Evolutionary conservation across 2,888 invertebrate genomes (phyloP), one percentile per base, ranked within the genome.

Genomic region (Didymodactylos carnosus): DNA sequence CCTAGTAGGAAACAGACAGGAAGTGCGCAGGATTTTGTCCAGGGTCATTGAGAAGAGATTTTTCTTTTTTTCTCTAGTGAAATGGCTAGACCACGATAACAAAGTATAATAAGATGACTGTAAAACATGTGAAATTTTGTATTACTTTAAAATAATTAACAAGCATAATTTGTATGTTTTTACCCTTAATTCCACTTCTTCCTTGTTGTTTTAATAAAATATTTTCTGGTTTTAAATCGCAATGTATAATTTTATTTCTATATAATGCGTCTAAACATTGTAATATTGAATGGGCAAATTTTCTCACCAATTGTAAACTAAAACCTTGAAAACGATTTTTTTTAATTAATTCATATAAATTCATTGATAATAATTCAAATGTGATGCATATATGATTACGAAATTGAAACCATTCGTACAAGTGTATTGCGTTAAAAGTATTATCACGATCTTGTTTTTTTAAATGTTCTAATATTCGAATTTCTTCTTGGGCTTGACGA

Each of bases 301-400:
- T 95, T 79, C 95, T 88, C 78, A 98, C 95, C 79, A 98, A 87
- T 85, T 94, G 94, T 83, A 95, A 86, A 81, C 92, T 93, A 85
- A 95, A 95, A 74, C 95, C 95, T 85, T 93, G 93, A 84, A 94
- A 97, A 85, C 94, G 95, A 86, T 98, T 98, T 86, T 95, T 97
- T 87, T 95, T 95, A 79, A 98, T 97, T 81, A 98, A 62, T 16
- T 98, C 98, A 85, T 97, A 98, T 73, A 98, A 87, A 86, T 98
- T 98, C 81, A 98, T 94, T 80, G 92, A 93, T 78, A 98, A 88
- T 76, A 88, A 87, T 85, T 98, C 98, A 86, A 98, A 98, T 71
- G 95, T 97, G 80, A 98, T 98, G 86, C 97, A 98, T 86, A 94
- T 94, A 85, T 98, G 97, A 86, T 91, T 92, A 76, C 97, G 88